These are phyloP conservation scores for Trachelipus rathkii DNA, from an alignment of 1,140 invertebrate species.

Conservation along the genomic window DNA sequence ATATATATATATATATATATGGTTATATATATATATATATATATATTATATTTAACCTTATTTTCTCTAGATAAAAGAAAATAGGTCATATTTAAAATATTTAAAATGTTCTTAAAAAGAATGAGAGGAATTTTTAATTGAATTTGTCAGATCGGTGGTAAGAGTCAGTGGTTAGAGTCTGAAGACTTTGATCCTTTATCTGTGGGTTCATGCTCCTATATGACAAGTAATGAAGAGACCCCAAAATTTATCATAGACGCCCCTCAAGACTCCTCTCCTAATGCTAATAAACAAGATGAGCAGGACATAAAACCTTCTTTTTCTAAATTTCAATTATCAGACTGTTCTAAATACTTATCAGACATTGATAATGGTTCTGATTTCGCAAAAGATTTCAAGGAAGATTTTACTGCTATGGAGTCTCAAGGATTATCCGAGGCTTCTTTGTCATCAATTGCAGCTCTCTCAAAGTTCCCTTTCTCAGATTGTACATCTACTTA, in stretches of 20 bases:
- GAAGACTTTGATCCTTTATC: slow-evolving; percentile 1
- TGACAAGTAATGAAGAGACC: background rate
- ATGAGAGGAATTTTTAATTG: no score
- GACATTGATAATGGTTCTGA: background rate
- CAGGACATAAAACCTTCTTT: background rate
- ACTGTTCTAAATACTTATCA: slow-evolving; percentile 5
- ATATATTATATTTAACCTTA: no score
- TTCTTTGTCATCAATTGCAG: background rate
- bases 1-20: no score
- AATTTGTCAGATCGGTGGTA: background rate
- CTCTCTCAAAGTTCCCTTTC: background rate
- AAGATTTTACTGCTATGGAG: background rate
- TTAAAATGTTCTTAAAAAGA: no score
- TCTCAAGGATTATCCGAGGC: background rate
- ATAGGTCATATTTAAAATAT: no score
- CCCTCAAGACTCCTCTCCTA: background rate
- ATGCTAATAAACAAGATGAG: background rate
- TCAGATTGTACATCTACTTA: background rate
- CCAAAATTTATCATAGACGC: background rate
- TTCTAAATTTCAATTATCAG: background rate
- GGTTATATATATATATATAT: no score
- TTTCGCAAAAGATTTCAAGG: background rate
- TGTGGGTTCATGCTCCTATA: background rate
- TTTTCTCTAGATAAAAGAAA: no score
- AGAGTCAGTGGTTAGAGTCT: slow-evolving; percentile 1